phyloP scores from a whole-genome alignment of 2,888 invertebrate species.

The Eutolmus rufibarbis region DNA sequence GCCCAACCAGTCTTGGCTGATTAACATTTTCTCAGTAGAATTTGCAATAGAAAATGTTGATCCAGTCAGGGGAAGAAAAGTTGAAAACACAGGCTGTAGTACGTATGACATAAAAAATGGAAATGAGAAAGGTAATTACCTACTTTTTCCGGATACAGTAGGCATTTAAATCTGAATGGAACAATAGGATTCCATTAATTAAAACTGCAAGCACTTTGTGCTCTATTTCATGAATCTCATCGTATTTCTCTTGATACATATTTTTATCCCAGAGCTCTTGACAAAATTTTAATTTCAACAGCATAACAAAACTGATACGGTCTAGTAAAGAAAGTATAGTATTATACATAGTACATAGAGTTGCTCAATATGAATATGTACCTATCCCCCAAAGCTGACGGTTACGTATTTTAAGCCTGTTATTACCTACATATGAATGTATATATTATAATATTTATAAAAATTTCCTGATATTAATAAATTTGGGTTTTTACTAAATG shows the following conservation, averaged over 20 bases:
- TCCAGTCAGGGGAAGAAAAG: background rate
- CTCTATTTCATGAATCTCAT: background rate
- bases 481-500: background rate
- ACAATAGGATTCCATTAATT: slow-evolving; percentile 5
- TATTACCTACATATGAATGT: background rate
- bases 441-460: background rate
- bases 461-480: background rate
- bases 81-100: background rate
- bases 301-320: background rate
- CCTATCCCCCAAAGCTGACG: background rate
- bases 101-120: background rate
- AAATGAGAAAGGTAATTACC: background rate
- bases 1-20: too few relatives aligned
- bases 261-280: background rate
- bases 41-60: background rate
- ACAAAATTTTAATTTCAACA: background rate
- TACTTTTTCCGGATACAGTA: background rate
- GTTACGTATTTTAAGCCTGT: background rate
- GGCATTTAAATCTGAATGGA: background rate
- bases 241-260: background rate
- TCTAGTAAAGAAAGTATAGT: background rate
- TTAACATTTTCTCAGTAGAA: background rate
- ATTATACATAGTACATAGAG: too few relatives aligned
- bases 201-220: background rate
- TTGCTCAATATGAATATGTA: too few relatives aligned